phyloP scores from a whole-genome alignment of 2,888 invertebrate genomes.

The Didymodactylos carnosus region DNA sequence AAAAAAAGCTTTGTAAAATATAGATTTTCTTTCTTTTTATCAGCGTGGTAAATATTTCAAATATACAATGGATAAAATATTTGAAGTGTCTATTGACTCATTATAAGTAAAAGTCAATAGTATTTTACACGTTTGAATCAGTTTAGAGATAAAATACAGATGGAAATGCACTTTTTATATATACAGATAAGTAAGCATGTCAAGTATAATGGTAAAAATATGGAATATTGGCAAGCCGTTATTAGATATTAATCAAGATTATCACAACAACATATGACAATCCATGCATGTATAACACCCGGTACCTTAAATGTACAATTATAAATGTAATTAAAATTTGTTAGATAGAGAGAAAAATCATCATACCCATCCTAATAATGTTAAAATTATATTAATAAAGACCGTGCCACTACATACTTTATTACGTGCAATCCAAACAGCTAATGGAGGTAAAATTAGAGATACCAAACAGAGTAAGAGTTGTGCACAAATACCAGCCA shows the following conservation, averaged over 20 bases:
- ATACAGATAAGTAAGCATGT: too few relatives aligned
- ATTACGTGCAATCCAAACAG: background rate
- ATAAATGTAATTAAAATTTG: background rate
- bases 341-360: background rate
- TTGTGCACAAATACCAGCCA: background rate
- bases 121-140: too few relatives aligned
- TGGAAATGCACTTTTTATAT: too few relatives aligned
- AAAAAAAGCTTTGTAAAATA: too few relatives aligned
- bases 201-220: too few relatives aligned
- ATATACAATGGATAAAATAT: too few relatives aligned
- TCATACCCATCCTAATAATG: background rate
- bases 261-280: background rate
- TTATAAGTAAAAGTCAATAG: too few relatives aligned
- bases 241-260: background rate
- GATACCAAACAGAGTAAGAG: background rate
- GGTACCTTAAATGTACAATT: background rate
- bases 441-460: background rate
- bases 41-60: too few relatives aligned
- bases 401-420: background rate
- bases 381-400: background rate
- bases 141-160: too few relatives aligned
- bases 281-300: background rate
- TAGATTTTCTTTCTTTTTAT: too few relatives aligned
- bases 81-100: too few relatives aligned
- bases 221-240: too few relatives aligned